Conservation (phyloP, 1,140 invertebrate species). For the Drosophila chauvacae region DNA sequence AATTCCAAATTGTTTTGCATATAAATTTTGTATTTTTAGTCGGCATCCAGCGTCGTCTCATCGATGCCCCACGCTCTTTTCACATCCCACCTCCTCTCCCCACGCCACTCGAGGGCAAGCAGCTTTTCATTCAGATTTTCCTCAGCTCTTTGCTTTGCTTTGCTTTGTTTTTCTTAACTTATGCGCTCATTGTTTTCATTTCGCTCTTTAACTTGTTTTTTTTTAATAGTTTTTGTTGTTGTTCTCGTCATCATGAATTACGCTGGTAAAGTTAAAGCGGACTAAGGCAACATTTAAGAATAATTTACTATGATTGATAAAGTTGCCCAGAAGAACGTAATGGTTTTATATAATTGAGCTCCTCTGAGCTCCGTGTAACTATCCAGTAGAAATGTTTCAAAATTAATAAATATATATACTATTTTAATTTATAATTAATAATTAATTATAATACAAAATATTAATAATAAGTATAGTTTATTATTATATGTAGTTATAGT, state of each 20-base stretch:
- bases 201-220: conserved; percentile 18
- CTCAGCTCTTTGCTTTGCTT: conserved; percentile 25
- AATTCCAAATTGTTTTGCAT: conserved; percentile 68
- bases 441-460: too few species aligned
- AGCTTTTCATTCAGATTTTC: conserved; percentile 60
- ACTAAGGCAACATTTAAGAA: neutral
- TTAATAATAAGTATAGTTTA: too few species aligned
- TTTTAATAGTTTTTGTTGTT: conserved; percentile 24
- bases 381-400: neutral
- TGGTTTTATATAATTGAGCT: neutral
- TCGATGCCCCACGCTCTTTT: neutral
- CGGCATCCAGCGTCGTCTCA: conserved; percentile 14
- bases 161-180: conserved; percentile 38
- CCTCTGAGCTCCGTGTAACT: neutral
- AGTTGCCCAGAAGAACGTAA: neutral
- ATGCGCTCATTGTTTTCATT: conserved; percentile 25
- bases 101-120: conserved; percentile 10
- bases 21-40: conserved; percentile 74
- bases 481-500: too few species aligned
- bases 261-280: conserved; percentile 44
- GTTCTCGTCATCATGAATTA: conserved; percentile 53
- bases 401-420: too few species aligned
- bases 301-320: neutral
- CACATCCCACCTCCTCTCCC: neutral
- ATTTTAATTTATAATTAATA: too few species aligned